Evolutionary conservation across 2,888 invertebrate species (phyloP), one percentile per base, ranked within the genome.

Genomic region (Drosophila macrothrix): DNA sequence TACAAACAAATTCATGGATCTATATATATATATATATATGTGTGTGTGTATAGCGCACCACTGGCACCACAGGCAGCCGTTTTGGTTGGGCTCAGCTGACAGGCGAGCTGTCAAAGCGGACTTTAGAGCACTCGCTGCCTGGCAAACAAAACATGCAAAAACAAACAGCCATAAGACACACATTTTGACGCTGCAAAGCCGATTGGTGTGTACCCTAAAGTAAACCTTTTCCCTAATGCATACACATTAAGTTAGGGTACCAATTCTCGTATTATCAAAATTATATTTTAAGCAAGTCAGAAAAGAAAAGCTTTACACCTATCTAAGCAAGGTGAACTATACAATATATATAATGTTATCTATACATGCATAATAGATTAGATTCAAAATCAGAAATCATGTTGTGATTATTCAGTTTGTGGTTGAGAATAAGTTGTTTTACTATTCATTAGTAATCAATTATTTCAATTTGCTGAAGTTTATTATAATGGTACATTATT

Each of bases 101-200:
- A 87, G 76, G 72, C 82, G 84, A 86, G 85, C 85, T 86, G 87
- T 86, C 85, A 87, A 86, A 86, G 87, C 87, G 87, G 85, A 87
- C 87, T 87, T 86, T 82, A 77, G 83, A 85, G 82, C 82, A 84
- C 85, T 85, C 80, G 81, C 74, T 83, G 83, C 78, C 74, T 69
- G 83, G 80, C 83, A 85, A 85, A 87, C 85, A 83, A 87, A 80
- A 82, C 76, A 80, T 72, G 78, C 66, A 55, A 68, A 71, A 76
- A 60, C 72, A 66, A 70, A 54, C 67, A 70, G 53, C 22, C 55
- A 41, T 31, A 62, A 53, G 66, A 62, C 33, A 19, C 19, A 9
- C 22, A 60, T 22, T 12, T 33, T 4, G 25, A 14, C 10, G 12
- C 9, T 6, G 1, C 0, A 9, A 19, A 12, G 1, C 29, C 55